Evolutionary conservation across 1,140 invertebrate genomes (phyloP).

Genomic region (Eueides isabella): DNA sequence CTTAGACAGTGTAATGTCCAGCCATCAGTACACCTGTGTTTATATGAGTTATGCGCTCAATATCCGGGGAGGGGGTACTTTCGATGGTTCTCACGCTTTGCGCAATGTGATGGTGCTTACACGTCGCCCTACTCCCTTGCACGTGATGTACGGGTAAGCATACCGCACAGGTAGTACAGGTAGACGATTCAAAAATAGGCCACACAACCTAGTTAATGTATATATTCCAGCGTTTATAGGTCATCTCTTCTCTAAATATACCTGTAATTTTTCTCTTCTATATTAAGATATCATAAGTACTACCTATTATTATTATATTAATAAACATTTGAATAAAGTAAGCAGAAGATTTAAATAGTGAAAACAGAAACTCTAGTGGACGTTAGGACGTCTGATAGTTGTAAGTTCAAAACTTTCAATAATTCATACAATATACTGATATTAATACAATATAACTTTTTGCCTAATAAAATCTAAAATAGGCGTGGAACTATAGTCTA

Average conservation of each 20-base stretch:
- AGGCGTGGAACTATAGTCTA: constrained; percentile 40
- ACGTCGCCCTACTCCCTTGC: constrained; percentile 54
- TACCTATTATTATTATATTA: too few species aligned
- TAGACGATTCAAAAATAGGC: background rate
- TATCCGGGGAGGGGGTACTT: constrained; percentile 75
- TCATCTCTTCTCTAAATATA: background rate
- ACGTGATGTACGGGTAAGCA: constrained; percentile 25
- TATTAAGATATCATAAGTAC: too few species aligned
- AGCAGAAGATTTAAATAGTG: too few species aligned
- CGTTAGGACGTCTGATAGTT: too few species aligned
- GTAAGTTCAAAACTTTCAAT: too few species aligned
- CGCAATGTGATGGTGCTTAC: constrained; percentile 70
- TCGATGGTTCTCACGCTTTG: constrained; percentile 73
- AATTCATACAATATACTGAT: too few species aligned
- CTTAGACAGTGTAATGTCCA: constrained; percentile 71
- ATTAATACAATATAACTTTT: background rate
- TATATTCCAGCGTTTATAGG: background rate
- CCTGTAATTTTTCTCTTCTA: background rate
- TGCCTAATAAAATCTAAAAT: constrained; percentile 26
- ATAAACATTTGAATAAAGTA: too few species aligned
- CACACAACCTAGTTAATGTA: background rate
- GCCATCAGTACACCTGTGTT: constrained; percentile 66
- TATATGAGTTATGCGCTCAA: constrained; percentile 75
- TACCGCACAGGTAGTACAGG: background rate
- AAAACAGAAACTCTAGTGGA: too few species aligned